Percentiles rank a stretch among this genome's conserved stretches.
phyloP scores from a whole-genome alignment of 2,113 vertebrate species.

The Romanogobio albipinnatus region DNA sequence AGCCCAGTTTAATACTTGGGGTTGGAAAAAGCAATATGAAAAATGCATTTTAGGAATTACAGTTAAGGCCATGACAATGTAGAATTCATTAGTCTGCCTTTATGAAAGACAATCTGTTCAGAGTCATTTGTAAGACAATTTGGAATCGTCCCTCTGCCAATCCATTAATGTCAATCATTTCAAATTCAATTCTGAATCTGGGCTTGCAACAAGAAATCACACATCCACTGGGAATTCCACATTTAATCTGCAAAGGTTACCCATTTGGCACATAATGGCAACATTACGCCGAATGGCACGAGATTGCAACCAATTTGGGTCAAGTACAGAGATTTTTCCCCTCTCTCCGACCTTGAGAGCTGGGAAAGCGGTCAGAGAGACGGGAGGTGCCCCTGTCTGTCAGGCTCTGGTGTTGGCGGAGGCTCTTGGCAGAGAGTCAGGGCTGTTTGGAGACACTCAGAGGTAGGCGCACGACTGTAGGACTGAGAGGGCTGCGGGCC shows the following conservation, averaged over 20 bases:
- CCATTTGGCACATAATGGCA: conserved; percentile 34
- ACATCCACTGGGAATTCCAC: conserved; percentile 1
- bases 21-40: not conserved
- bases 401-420: conserved; percentile 39
- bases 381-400: conserved; percentile 25
- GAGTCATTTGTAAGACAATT: conserved; percentile 8
- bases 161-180: not conserved
- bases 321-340: conserved; percentile 38
- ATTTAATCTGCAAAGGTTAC: conserved; percentile 45
- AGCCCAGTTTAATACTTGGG: not conserved
- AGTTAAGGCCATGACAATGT: not conserved
- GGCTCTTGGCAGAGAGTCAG: conserved; percentile 40
- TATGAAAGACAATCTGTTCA: not conserved
- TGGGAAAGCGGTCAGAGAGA: conserved; percentile 14
- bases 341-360: conserved; percentile 34
- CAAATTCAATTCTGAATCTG: conserved; percentile 6
- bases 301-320: conserved; percentile 39
- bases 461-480: conserved; percentile 11
- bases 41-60: not conserved
- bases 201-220: not conserved
- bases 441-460: conserved; percentile 27
- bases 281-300: not conserved
- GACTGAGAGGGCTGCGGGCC: conserved; percentile 44
- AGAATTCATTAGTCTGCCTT: conserved; percentile 14
- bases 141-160: not conserved